These are phyloP conservation scores for Scaptodrosophila lebanonensis DNA, from an alignment of 1,140 invertebrate species.

Conservation along the genomic window DNA sequence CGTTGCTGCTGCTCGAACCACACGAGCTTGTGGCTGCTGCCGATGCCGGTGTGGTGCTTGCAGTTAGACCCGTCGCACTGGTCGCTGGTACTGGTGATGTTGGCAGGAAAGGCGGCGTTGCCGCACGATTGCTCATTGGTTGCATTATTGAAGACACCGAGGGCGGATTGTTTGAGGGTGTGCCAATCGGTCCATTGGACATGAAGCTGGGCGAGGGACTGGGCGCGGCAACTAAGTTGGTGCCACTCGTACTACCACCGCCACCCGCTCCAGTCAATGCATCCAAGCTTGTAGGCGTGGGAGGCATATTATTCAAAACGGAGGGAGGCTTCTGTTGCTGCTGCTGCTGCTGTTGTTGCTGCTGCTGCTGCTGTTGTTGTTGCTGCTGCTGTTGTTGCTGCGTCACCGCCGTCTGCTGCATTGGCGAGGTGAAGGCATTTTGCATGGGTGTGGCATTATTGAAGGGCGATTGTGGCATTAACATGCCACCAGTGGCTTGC, in stretches of 20 bases:
- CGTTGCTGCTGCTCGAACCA: slow-evolving; percentile 24
- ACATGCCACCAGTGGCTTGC: slow-evolving; percentile 44
- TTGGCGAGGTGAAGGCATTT: slow-evolving; percentile 51
- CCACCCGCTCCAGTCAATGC: slow-evolving; percentile 40
- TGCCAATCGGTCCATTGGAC: slow-evolving; percentile 77
- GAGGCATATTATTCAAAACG: slow-evolving; percentile 70
- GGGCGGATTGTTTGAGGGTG: slow-evolving; percentile 78
- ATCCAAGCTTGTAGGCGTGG: slow-evolving; percentile 71
- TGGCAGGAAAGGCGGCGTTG: slow-evolving; percentile 59
- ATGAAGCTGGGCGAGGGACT: slow-evolving; percentile 78
- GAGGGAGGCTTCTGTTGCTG: slow-evolving; percentile 33
- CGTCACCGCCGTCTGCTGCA: slow-evolving; percentile 44
- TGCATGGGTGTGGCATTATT: slow-evolving; percentile 58
- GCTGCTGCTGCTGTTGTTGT: slow-evolving; percentile 33
- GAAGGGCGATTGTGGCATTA: slow-evolving; percentile 79
- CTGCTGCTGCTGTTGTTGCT: slow-evolving; percentile 33
- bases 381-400: slow-evolving; percentile 76
- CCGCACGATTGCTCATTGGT: slow-evolving; percentile 59
- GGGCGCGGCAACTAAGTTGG: slow-evolving; percentile 77
- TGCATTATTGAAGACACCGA: slow-evolving; percentile 77
- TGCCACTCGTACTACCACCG: not conserved
- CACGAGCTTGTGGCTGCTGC: slow-evolving; percentile 32
- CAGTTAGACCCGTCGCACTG: slow-evolving; percentile 38
- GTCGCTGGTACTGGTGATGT: slow-evolving; percentile 61
- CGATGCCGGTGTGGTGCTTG: slow-evolving; percentile 49